Conservation (phyloP, 2,113 vertebrate genomes). For the Geococcyx californianus region DNA sequence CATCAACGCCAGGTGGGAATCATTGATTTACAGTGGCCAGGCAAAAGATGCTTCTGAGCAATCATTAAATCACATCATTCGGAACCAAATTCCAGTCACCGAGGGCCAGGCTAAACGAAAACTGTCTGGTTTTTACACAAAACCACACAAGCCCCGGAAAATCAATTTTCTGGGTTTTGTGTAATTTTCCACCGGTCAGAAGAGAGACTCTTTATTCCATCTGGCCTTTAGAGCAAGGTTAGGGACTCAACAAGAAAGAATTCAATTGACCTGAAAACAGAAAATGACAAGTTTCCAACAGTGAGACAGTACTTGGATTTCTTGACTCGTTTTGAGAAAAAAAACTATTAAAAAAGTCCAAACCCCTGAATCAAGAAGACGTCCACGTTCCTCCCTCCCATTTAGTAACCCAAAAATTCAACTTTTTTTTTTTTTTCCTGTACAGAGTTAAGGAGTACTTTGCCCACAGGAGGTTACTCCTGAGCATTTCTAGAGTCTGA, state of each 20-base stretch:
- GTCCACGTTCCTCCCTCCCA: accelerated
- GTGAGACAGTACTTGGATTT: neutral
- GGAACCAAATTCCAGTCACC: neutral
- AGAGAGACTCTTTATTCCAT: slow-evolving; percentile 9
- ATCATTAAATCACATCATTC: neutral
- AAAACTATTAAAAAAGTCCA: neutral
- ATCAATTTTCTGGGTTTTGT: slow-evolving; percentile 59
- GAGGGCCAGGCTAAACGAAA: slow-evolving; percentile 54
- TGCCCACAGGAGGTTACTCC: accelerated
- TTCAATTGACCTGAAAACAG: neutral
- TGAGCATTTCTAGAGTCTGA: neutral
- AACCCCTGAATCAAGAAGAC: neutral
- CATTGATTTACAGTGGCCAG: accelerated
- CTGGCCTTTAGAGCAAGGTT: neutral
- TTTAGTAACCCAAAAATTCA: neutral
- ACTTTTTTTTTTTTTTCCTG: neutral
- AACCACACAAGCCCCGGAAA: slow-evolving; percentile 30
- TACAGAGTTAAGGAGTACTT: neutral
- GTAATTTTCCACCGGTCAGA: slow-evolving; percentile 23
- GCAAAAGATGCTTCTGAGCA: neutral
- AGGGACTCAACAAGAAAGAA: neutral
- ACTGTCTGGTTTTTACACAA: slow-evolving; percentile 50
- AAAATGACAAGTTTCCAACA: neutral
- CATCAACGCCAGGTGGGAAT: neutral
- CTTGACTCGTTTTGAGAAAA: neutral